Percentiles rank a stretch among this genome's conserved stretches.
These are phyloP conservation scores for Sclerodermus sp. DNA, from an alignment of 2,888 invertebrate genomes.

Conservation along the genomic window DNA sequence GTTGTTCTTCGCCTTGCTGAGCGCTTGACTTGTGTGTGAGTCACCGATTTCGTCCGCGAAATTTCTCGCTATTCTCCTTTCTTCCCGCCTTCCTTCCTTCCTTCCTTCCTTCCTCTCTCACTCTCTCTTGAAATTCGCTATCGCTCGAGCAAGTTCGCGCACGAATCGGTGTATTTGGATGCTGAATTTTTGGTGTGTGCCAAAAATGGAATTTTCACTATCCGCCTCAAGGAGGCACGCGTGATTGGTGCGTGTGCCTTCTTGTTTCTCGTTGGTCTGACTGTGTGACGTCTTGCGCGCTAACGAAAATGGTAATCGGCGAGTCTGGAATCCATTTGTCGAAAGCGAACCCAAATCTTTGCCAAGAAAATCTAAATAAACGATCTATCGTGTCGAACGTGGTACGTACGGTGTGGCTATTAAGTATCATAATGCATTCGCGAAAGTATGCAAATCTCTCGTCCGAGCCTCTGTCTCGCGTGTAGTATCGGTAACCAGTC, in stretches of 20 bases:
- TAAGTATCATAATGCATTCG: constrained; percentile 50
- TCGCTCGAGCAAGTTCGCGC: too few species aligned
- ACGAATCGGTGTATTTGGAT: too few species aligned
- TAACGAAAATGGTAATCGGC: constrained; percentile 41
- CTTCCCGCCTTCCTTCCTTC: too few species aligned
- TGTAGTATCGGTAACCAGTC: constrained; percentile 20
- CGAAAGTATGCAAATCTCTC: constrained; percentile 50
- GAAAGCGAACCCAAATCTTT: constrained; percentile 28
- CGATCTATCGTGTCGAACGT: constrained; percentile 47
- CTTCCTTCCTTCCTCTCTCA: too few species aligned
- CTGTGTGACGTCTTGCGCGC: constrained; percentile 50
- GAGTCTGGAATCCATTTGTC: constrained; percentile 15
- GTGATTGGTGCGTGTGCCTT: too few species aligned
- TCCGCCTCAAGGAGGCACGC: too few species aligned
- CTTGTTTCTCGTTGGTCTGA: constrained; percentile 33
- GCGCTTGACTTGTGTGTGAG: constrained; percentile 28
- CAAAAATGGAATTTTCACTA: too few species aligned
- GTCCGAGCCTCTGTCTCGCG: constrained; percentile 25
- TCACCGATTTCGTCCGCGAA: too few species aligned
- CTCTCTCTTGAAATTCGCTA: too few species aligned
- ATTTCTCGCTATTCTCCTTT: too few species aligned
- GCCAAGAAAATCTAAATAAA: constrained; percentile 21
- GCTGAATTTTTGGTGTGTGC: too few species aligned
- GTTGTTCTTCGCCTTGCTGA: constrained; percentile 24
- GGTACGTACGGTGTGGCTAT: constrained; percentile 25